A percentile compares a stretch with the other conserved stretches of the same genome.
Evolutionary conservation across 2,113 vertebrate genomes (phyloP).

Genomic region (Mionectes macconnelli): DNA sequence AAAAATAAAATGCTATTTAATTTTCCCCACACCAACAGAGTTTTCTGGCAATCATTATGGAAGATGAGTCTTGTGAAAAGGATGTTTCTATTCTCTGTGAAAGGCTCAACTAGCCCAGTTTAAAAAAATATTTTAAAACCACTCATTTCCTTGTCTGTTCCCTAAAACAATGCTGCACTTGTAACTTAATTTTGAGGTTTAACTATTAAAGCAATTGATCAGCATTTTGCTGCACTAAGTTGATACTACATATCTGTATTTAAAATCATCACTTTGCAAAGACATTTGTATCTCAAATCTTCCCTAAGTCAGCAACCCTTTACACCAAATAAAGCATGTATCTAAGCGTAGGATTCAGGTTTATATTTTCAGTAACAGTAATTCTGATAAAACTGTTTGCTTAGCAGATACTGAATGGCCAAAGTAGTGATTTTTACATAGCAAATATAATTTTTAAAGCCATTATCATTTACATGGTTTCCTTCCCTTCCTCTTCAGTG

Average conservation of each 20-base stretch:
- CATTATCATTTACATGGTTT: conserved; percentile 6
- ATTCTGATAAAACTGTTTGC: conserved; percentile 27
- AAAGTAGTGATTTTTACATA: neutral
- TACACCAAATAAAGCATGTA: neutral
- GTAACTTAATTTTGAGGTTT: neutral
- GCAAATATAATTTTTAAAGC: conserved; percentile 28
- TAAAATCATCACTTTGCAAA: neutral
- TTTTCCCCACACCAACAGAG: neutral
- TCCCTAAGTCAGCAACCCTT: neutral
- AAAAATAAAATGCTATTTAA: neutral
- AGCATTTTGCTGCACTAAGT: neutral
- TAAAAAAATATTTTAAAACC: neutral
- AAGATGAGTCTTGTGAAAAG: neutral
- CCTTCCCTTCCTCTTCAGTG: neutral
- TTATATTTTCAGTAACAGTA: conserved; percentile 1
- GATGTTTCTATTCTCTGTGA: neutral
- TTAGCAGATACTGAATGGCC: neutral
- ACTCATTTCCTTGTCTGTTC: neutral
- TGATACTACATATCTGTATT: neutral
- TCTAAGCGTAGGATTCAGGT: neutral
- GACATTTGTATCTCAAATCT: neutral
- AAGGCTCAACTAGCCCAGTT: neutral
- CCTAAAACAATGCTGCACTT: neutral
- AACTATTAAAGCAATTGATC: neutral
- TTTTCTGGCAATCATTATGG: neutral